These are phyloP conservation scores for Craseonycteris thonglongyai DNA, from an alignment of 2,113 vertebrate species.

Conservation along the genomic window DNA sequence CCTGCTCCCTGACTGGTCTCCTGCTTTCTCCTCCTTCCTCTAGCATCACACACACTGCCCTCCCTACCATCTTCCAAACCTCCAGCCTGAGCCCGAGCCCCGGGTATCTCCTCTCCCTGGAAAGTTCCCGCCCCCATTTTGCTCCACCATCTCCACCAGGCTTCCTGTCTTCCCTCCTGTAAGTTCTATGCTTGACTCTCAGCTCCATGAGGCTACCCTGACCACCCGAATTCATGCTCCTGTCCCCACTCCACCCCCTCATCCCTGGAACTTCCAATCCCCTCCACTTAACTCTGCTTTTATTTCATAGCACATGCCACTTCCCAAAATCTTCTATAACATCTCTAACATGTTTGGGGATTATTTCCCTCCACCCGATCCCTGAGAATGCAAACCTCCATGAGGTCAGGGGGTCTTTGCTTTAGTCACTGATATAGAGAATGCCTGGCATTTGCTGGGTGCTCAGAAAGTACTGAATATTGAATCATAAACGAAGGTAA, in stretches of 20 bases:
- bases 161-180: not conserved
- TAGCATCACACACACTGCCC: not conserved
- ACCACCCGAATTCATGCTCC: not conserved
- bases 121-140: rapidly evolving
- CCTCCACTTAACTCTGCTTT: not conserved
- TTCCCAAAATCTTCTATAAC: not conserved
- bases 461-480: not conserved
- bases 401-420: not conserved
- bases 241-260: not conserved
- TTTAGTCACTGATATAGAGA: not conserved
- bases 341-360: not conserved
- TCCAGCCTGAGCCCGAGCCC: not conserved
- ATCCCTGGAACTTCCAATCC: not conserved
- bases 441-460: not conserved
- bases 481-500: not conserved
- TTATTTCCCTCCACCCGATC: not conserved
- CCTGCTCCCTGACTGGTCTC: too few relatives aligned
- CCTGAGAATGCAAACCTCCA: not conserved
- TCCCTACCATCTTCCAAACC: not conserved
- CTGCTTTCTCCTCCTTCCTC: not conserved
- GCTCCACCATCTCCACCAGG: not conserved
- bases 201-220: not conserved
- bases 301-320: not conserved
- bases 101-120: not conserved
- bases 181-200: not conserved